Percentiles rank a stretch among this genome's conserved stretches.
Conservation (phyloP, 2,797 vertebrate species). For the Denticeps clupeoides region DNA sequence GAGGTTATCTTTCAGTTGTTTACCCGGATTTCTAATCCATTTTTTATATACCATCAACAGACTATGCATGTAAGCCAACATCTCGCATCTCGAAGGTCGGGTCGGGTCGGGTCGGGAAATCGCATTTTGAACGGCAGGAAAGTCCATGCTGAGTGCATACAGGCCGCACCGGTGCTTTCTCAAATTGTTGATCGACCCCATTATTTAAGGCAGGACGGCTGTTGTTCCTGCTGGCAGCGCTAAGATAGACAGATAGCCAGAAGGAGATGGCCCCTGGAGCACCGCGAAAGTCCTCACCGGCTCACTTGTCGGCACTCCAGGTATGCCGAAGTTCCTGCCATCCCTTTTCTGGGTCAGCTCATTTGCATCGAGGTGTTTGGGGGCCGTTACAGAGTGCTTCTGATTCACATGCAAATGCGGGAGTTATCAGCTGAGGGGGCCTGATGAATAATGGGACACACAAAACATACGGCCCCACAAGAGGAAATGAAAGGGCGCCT, state of each 20-base stretch:
- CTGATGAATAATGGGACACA: constrained; percentile 60
- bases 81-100: no score
- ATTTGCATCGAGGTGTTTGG: constrained; percentile 50
- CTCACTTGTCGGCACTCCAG: constrained; percentile 37
- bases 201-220: neutral
- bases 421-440: constrained; percentile 57
- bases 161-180: no score
- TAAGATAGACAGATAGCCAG: neutral
- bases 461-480: constrained; percentile 49
- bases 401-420: constrained; percentile 66
- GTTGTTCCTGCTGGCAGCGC: neutral
- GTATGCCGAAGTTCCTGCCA: constrained; percentile 1
- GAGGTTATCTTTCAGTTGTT: no score
- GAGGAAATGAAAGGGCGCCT: constrained; percentile 69
- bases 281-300: constrained; percentile 32
- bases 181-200: neutral
- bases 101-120: no score
- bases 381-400: constrained; percentile 51
- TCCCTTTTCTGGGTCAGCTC: constrained; percentile 57
- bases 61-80: no score
- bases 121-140: no score
- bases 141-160: neutral
- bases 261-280: constrained; percentile 10
- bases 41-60: no score
- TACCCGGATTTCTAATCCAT: no score